Evolutionary conservation across 2,888 invertebrate genomes (phyloP).

Genomic region (Seladonia tumulorum): DNA sequence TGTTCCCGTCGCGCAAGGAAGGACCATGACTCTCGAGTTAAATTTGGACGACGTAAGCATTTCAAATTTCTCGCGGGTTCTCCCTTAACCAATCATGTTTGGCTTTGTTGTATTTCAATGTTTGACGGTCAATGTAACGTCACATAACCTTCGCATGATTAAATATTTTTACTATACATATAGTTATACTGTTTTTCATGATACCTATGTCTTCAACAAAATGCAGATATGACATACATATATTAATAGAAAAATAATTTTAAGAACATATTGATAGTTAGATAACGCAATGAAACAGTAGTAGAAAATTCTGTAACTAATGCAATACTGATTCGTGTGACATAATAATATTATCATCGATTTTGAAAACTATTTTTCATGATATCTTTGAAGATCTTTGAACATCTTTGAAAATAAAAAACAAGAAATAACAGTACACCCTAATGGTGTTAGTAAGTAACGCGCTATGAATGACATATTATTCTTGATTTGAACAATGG

Average conservation of each 20-base stretch:
- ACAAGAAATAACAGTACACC: neutral
- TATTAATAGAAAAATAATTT: neutral
- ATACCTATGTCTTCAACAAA: neutral
- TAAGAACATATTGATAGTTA: neutral
- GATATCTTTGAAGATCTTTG: neutral
- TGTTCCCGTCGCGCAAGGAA: neutral
- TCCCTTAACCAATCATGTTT: constrained; percentile 22
- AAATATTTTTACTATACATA: neutral
- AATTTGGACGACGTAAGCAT: constrained; percentile 48
- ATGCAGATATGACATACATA: neutral
- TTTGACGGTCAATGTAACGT: neutral
- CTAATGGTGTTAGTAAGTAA: neutral
- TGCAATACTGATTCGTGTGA: neutral
- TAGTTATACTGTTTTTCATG: neutral
- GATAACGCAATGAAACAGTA: neutral
- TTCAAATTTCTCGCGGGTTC: constrained; percentile 45
- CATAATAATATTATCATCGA: neutral
- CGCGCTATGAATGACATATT: neutral
- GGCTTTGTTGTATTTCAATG: constrained; percentile 7
- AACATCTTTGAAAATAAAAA: neutral
- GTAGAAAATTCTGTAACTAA: neutral
- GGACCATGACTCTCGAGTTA: constrained; percentile 35
- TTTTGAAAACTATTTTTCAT: neutral
- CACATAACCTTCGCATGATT: constrained; percentile 31
- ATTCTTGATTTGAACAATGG: neutral